phyloP scores from a whole-genome alignment of 2,113 vertebrate genomes.

The Barnardius zonarius region DNA sequence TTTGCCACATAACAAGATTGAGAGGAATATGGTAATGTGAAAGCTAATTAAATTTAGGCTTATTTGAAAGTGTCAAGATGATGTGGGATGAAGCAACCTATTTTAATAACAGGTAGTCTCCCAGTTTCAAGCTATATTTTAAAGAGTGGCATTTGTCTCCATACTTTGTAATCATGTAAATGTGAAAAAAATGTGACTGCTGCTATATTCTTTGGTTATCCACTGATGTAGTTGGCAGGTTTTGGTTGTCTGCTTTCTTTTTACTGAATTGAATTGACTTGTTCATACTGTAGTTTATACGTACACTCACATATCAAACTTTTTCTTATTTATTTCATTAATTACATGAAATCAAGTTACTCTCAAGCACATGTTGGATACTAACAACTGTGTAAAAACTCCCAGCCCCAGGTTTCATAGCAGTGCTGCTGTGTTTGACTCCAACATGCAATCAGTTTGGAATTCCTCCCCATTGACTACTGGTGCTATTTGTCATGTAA shows the following conservation, averaged over 20 bases:
- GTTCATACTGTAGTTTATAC: background rate
- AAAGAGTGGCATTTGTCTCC: background rate
- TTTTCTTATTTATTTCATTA: conserved; percentile 3
- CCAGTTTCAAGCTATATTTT: background rate
- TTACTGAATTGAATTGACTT: background rate
- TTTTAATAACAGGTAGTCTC: background rate
- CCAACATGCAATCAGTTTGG: background rate
- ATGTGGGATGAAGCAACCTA: background rate
- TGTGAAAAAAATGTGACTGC: background rate
- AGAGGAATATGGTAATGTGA: background rate
- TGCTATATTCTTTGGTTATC: background rate
- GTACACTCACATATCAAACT: background rate
- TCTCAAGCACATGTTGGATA: background rate
- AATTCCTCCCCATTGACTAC: background rate
- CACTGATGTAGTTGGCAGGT: background rate
- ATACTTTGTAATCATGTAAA: background rate
- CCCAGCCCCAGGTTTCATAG: background rate
- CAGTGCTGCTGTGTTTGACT: background rate
- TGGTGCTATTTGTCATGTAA: conserved; percentile 4
- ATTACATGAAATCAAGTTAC: background rate
- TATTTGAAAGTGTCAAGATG: background rate
- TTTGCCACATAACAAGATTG: background rate
- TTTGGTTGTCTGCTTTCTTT: background rate
- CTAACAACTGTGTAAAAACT: background rate
- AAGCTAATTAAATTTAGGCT: background rate